These are phyloP conservation scores for Dascillus cervinus DNA, from an alignment of 2,888 invertebrate species.

Conservation along the genomic window DNA sequence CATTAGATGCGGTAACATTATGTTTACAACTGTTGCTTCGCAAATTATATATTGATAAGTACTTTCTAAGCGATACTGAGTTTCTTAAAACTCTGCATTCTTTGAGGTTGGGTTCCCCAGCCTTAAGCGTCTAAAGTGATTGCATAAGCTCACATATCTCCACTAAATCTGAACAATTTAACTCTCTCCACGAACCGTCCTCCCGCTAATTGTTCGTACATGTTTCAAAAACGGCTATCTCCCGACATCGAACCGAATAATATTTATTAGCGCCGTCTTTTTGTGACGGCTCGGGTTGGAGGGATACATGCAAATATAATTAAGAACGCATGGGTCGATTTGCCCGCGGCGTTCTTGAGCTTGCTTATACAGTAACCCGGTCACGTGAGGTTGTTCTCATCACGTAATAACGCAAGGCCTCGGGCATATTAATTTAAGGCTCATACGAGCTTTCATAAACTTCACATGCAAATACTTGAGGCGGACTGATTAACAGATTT, in stretches of 20 bases:
- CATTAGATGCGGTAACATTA: no score
- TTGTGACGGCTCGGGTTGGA: not conserved
- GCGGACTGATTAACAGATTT: no score
- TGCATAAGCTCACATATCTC: no score
- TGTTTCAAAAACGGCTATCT: conserved; percentile 15
- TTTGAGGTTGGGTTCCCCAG: no score
- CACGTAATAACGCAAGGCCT: conserved; percentile 29
- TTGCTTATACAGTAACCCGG: conserved; percentile 24
- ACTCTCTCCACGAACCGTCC: no score
- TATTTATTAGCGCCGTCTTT: not conserved
- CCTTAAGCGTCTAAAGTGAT: no score
- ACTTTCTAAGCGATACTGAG: no score
- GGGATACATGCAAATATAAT: conserved; percentile 21
- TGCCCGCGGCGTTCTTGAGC: conserved; percentile 17
- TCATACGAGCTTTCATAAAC: conserved; percentile 26
- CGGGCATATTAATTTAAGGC: conserved; percentile 31
- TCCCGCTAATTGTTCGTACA: conserved; percentile 15
- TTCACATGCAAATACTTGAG: no score
- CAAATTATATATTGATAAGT: no score
- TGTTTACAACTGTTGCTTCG: no score
- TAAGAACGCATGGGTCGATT: conserved; percentile 13
- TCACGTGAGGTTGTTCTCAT: conserved; percentile 29
- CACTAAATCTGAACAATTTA: no score
- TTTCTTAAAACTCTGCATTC: no score
- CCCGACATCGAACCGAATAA: conserved; percentile 8